Evolutionary conservation across 1,140 invertebrate genomes (phyloP).

Genomic region (Drosophila arawakana): DNA sequence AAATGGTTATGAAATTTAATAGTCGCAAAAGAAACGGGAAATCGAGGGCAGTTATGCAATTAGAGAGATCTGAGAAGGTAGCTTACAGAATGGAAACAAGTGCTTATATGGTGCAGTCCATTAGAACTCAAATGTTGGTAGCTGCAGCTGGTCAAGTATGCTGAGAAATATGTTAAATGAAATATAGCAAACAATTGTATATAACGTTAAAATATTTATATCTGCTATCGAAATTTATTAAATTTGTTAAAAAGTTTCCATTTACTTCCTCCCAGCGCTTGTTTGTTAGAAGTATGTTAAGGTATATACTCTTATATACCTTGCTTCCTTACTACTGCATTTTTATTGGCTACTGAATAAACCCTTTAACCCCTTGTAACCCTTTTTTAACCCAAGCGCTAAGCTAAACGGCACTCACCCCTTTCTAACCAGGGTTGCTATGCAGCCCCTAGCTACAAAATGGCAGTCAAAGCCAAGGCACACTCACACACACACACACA

Average conservation of each 20-base stretch:
- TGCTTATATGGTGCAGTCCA: background rate
- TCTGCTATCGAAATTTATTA: too few species aligned
- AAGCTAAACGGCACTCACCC: background rate
- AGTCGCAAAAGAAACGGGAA: conserved; percentile 14
- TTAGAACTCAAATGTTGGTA: background rate
- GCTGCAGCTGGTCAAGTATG: background rate
- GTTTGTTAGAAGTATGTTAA: too few species aligned
- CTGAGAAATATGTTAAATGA: background rate
- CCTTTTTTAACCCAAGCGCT: conserved; percentile 36
- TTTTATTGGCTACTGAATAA: conserved; percentile 52
- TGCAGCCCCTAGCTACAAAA: conserved; percentile 38
- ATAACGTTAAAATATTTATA: too few species aligned
- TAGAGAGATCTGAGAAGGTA: conserved; percentile 9
- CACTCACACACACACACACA: background rate
- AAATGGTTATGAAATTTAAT: conserved; percentile 53
- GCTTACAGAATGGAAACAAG: background rate
- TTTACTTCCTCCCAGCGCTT: too few species aligned
- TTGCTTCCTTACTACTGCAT: background rate
- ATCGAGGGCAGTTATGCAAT: conserved; percentile 34
- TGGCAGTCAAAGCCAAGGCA: conserved; percentile 24
- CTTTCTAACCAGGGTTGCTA: conserved; percentile 35
- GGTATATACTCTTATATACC: background rate
- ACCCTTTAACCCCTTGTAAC: conserved; percentile 49
- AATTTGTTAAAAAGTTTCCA: too few species aligned
- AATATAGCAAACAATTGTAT: background rate